These are phyloP conservation scores for Pristiophorus japonicus DNA, from an alignment of 2,113 vertebrate genomes.

Conservation along the genomic window DNA sequence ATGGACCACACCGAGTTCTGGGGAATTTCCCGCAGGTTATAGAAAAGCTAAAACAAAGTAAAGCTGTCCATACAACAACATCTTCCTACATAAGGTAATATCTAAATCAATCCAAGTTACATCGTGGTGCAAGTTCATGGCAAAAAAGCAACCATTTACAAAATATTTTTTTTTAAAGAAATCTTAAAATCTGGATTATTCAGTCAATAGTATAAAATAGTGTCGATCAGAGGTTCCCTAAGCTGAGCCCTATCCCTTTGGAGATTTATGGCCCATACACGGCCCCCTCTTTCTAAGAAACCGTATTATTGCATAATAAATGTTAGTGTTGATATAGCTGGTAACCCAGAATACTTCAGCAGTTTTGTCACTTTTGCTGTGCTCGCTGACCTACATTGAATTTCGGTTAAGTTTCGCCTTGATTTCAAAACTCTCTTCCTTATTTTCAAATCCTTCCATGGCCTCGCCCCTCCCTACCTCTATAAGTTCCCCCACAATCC, in stretches of 20 bases:
- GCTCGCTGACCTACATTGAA: no score
- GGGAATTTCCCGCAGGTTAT: neutral
- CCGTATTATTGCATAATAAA: neutral
- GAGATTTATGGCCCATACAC: neutral
- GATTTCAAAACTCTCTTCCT: no score
- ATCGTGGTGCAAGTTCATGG: neutral
- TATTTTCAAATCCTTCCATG: no score
- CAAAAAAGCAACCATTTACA: neutral
- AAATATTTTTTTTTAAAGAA: neutral
- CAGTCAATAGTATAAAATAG: neutral
- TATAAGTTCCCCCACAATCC: no score
- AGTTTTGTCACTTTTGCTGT: neutral
- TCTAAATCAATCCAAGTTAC: neutral
- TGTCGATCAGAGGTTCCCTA: neutral
- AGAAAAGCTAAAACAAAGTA: neutral
- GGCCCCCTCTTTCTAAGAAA: neutral
- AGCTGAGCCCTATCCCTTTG: neutral
- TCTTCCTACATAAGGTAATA: neutral
- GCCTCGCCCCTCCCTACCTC: no score
- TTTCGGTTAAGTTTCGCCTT: no score
- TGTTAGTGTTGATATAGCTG: neutral
- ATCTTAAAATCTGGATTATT: neutral
- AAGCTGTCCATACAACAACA: neutral
- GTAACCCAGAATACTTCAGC: neutral
- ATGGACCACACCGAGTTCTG: neutral